Evolutionary conservation across 2,113 vertebrate species (phyloP), one percentile per base, ranked within the genome.

Genomic region (Talpa occidentalis): DNA sequence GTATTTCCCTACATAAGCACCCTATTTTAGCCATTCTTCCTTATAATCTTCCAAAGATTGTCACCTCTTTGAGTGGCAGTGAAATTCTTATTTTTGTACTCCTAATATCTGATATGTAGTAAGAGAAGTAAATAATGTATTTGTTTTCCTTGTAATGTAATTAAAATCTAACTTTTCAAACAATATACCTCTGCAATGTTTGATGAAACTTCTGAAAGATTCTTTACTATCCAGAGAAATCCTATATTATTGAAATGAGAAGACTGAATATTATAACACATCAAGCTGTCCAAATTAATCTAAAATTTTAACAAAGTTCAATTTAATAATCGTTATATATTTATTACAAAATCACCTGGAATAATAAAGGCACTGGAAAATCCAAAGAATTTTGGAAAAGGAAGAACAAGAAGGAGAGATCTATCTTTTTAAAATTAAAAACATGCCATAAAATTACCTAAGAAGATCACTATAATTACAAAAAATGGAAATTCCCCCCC

Each of bases 251-350:
- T 85, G 17, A 66, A 83, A 40, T 56, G 9, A 94, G 30, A 79
- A 91, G 47, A 49, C 10, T 78, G 44, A 79, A 60, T 49, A 91
- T 47, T 74, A 67, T 30, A 35, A 70, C 74, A 76, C 6, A 22
- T 76, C 49, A 62, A 30, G 40, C 40, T 88, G 24, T 19, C 42
- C 42, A 82, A 62, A 74, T 74, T 56, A 84, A 85, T 24, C 16
- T 79, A 30, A 52, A 54, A 85, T 40, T 74, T 86, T 82, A 82
- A 76, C 52, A 88, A 88, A 77, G 80, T 62, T 67, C 11, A 92
- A 88, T 83, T 62, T 28, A 87, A 49, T 28, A 87, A 49, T 74
- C 16, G 35, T 52, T 22, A 74, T 40, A 12, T 77, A 10, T 92
- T 88, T 83, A 88, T 54, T 69, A n/a, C 60, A 59, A 87, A 81